Evolutionary conservation across 2,888 invertebrate genomes (phyloP), one percentile per base, ranked within the genome.

Genomic region (Stenolophus ochropezus): DNA sequence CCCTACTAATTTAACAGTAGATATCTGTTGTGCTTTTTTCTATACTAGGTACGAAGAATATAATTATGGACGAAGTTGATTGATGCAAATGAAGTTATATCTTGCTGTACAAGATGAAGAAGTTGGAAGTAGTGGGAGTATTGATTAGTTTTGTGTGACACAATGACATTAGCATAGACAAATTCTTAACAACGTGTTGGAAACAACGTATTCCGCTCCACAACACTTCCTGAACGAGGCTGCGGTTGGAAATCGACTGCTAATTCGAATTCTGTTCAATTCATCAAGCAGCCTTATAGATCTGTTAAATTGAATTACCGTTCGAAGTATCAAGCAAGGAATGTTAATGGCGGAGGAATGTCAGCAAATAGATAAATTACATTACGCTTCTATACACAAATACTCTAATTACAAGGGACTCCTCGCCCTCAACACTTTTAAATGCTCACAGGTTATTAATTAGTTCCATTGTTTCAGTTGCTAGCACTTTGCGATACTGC

Each of bases 291-390:
- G 53, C 74, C 74, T 75, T 75, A 51, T 75, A 75, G 74, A 75
- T 75, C 74, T 49, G 53, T 75, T 75, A 75, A 75, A 75, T 75
- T 75, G 74, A 27, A 75, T 75, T 75, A 75, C 74, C 49, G 27
- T 51, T 75, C 51, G 53, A 75, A 75, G 74, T 75, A 75, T 75
- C 74, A 53, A 25, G 74, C 49, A 75, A 75, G 74, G 74, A 75
- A 75, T 75, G 74, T 75, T 75, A 75, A 75, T 75, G 74, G 74
- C 23, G 14, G 4, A 53, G 74, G 53, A 75, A 75, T 75, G 74
- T 53, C 74, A 75, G 74, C 74, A 53, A 75, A 75, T 75, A 75
- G 74, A 75, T 75, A 75, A 75, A 75, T 75, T 75, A 75, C 74
- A 75, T 75, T 75, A 75, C 74, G 74, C 51, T 25, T 75, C 51